Evolutionary conservation across 2,888 invertebrate genomes (phyloP), one percentile per base, ranked within the genome.

Genomic region (Cheilosia urbana): DNA sequence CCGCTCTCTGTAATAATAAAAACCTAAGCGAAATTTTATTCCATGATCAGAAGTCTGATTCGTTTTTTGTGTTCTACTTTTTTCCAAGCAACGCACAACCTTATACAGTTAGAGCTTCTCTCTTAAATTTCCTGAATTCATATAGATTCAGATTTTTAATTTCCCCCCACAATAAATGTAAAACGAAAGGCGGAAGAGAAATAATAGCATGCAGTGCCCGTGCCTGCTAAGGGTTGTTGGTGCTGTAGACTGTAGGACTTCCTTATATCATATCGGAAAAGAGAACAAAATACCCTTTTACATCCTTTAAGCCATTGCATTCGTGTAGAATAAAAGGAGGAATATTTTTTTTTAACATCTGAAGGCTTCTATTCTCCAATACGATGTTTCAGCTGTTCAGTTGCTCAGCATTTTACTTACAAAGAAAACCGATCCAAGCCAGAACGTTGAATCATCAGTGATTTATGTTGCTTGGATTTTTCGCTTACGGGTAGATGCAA

Each of bases 361-460:
- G 13, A 40, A 34, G 30, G 34, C 60, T 58, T 62, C 42, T 34
- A 42, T 24, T 42, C 17, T 53, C 51, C 60, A 24, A 24, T 49
- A 24, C 55, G 47, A 57, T 58, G 37, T 55, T 62, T 68, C 62
- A 69, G 62, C 65, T 73, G 72, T 75, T 79, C 63, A 68, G 42
- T 37, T 73, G 63, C 68, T 42, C 69, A 79, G 49, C 51, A 55
- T 21, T 79, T 76, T 76, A 47, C 19, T 57, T 80, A 17, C 58
- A 76, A 65, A 49, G 65, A 80, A 80, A 62, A 75, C 75, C 66
- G 72, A 81, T 81, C 53, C 81, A 27, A 76, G 65, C 65, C 66
- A 68, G 68, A 81, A 81, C 49, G 72, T 77, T 71, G 85, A 72
- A 85, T 85, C 85, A 81, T 85, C 73, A 68, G 85, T 85, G 85